Base-by-base conservation (phyloP, 2,888 invertebrate species). In the Eupithecia pulchellata region DNA sequence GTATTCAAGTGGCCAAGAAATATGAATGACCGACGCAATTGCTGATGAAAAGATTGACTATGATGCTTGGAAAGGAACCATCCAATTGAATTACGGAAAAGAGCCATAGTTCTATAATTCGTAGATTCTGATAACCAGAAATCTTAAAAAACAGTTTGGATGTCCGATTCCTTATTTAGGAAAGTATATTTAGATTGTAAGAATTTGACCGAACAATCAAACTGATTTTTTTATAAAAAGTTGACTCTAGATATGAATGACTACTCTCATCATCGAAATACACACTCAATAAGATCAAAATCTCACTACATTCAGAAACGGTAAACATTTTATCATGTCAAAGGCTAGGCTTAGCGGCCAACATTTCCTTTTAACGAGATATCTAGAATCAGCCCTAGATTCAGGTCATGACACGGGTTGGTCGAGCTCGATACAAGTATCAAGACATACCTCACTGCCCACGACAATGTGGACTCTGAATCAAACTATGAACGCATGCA, bases 361-460 rank as follows among this genome's bases (percentile, higher is more conserved):
- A 67, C 39, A 66, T 32, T 68, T 57, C 57, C 42, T 30, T 39
- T 55, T 62, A 70, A 87, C 83, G 78, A 82, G 84, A 86, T 89
- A 89, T 89, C 90, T 86, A 81, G 80, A 60, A 68, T 72, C 80
- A 84, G 82, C 82, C 34, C 69, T 55, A 69, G 71, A 73, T 75
- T 73, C 71, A 57, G 73, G 66, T 75, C 72, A 75, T 73, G 76
- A 74, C 74, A 70, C 66, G 73, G 68, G 66, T 65, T 66, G 36
- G 42, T 62, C 42, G 61, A 64, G 32, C 57, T 65, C 65, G 57
- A 39, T 58, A 52, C 52, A 57, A 58, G 63, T 66, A 62, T 39
- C 68, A 66, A 57, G 61, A 62, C 61, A 57, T 64, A 55, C 55
- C 36, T 58, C 20, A n/a, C 69, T 47, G 52, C 60, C 69, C 69